Conservation (phyloP, 2,113 vertebrate species). For the human (Homo sapiens) region DNA sequence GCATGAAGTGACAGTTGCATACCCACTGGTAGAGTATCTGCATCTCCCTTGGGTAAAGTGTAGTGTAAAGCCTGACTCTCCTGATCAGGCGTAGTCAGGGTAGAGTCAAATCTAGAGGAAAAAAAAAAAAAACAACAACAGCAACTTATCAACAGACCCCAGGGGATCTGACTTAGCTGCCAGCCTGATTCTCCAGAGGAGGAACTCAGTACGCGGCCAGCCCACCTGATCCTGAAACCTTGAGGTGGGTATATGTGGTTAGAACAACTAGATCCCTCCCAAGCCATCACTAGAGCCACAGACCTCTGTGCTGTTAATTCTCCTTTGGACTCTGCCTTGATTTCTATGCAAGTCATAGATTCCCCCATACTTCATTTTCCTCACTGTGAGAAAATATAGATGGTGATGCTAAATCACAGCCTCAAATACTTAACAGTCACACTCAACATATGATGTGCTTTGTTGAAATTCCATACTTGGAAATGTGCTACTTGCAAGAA, state of each 20-base stretch:
- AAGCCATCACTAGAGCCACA: not conserved
- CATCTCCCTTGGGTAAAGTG: not conserved
- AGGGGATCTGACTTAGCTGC: not conserved
- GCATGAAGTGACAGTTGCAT: rapidly evolving
- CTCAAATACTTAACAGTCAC: not conserved
- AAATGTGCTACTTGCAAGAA: not conserved
- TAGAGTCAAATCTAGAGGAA: not conserved
- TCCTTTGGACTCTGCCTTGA: not conserved
- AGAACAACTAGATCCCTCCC: not conserved
- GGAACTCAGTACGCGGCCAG: not conserved
- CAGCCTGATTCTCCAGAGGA: not conserved
- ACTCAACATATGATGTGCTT: not conserved
- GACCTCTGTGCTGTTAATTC: not conserved
- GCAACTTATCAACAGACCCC: not conserved
- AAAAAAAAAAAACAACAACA: too few relatives aligned
- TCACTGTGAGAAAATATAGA: not conserved
- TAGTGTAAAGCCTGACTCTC: not conserved
- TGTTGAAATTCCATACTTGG: conserved; percentile 10
- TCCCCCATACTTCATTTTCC: not conserved
- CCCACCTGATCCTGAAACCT: not conserved
- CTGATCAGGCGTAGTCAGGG: not conserved
- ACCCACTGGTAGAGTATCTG: not conserved
- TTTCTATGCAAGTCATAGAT: not conserved
- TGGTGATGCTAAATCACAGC: not conserved
- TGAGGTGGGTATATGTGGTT: too few relatives aligned